Evolutionary conservation across 2,888 invertebrate genomes (phyloP).

Genomic region (Luperina nickerlii): DNA sequence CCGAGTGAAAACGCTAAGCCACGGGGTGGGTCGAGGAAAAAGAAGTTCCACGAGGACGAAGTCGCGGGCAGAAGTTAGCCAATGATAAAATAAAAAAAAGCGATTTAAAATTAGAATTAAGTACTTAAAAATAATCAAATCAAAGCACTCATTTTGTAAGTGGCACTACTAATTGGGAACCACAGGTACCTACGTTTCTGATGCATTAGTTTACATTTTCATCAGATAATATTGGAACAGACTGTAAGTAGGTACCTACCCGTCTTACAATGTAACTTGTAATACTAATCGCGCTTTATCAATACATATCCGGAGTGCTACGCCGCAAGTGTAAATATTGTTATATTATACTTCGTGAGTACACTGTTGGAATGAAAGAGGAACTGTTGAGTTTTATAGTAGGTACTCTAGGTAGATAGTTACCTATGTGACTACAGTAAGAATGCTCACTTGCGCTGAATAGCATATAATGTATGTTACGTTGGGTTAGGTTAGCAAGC

Average conservation of each 20-base stretch:
- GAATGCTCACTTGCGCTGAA: background rate
- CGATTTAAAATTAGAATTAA: background rate
- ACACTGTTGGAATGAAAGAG: slow-evolving; percentile 26
- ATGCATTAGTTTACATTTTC: background rate
- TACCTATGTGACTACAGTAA: background rate
- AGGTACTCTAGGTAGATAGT: background rate
- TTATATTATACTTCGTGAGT: slow-evolving; percentile 13
- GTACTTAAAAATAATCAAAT: background rate
- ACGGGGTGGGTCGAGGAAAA: too few species aligned
- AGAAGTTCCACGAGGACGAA: too few species aligned
- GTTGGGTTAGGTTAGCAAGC: background rate
- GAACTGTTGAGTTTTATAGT: background rate
- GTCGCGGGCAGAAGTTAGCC: too few species aligned
- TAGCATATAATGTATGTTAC: background rate
- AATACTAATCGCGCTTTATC: slow-evolving; percentile 61
- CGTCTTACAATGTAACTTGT: slow-evolving; percentile 61
- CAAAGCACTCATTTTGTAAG: background rate
- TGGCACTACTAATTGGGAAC: background rate
- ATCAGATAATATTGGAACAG: background rate
- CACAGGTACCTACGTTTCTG: background rate
- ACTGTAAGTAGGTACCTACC: slow-evolving; percentile 30
- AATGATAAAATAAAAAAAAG: too few species aligned
- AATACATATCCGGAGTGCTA: slow-evolving; percentile 60
- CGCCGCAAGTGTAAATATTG: slow-evolving; percentile 40
- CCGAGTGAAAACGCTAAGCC: too few species aligned